Evolutionary conservation across 1,140 invertebrate species (phyloP), one percentile per base, ranked within the genome.

Genomic region (Eriosoma lanigerum): DNA sequence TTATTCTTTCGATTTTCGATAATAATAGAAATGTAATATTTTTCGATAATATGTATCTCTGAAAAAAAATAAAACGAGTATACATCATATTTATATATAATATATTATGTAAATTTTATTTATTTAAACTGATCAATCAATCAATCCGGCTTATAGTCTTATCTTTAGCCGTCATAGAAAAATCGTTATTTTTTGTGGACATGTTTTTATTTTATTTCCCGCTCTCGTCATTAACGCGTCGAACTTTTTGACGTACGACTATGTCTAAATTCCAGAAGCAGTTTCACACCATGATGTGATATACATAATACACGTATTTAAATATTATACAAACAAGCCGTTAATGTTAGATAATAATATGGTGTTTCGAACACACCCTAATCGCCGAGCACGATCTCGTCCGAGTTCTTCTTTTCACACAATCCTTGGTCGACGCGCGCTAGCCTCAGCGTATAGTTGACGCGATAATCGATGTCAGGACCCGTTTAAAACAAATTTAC

Each of bases 291-390:
- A 29, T 38, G 15, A 6, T 15, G 10, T 9, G 15, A 58, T 21
- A 58, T 29, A 58, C 1, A 21, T 26, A 58, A 38, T 13, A 38
- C 9, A 21, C 8, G 32, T 38, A 38, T 38, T 38, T 38, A 38
- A 38, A 66, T 5, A 66, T 17, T 64, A 64, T 64, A 66, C 62
- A 66, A 44, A 66, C 62, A 66, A 44, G 62, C 62, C 62, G 62
- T 44, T 32, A 66, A 44, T 66, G n/a, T 38, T 38, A 38, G 8
- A 38, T 4, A 38, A 10, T 21, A n/a, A 66, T 4, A 44, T n/a
- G 17, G 32, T 44, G 62, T 66, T 66, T 66, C 32, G n/a, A 21
- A 66, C 32, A 66, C 62, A 66, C 32, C 32, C 32, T 66, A 66
- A 66, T 44, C 62, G 62, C 32, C 32, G 32, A 44, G 17, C 32